Conservation (phyloP, 1,140 invertebrate species). For the Drosophila pruinosa region DNA sequence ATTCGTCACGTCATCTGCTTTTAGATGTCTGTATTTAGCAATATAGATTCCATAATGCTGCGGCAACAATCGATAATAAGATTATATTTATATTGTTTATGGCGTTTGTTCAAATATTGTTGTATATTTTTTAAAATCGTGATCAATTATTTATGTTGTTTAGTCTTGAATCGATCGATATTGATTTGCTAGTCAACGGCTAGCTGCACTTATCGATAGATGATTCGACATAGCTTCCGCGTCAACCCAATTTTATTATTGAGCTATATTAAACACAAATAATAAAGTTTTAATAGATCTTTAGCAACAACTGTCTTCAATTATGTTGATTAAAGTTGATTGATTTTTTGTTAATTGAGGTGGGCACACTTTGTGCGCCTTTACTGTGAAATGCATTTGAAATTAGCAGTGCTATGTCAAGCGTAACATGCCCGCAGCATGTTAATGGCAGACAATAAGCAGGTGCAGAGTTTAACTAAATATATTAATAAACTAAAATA, state of each 20-base stretch:
- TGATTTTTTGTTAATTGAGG: too few species aligned
- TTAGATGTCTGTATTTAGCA: slow-evolving; percentile 68
- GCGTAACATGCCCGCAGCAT: background rate
- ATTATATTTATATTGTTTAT: slow-evolving; percentile 13
- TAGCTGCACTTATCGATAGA: background rate
- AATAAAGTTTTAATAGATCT: slow-evolving; percentile 38
- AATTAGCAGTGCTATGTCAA: background rate
- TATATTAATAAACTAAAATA: too few species aligned
- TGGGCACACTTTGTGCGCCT: background rate
- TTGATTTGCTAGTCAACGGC: background rate
- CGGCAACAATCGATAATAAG: slow-evolving; percentile 33
- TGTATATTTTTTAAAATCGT: background rate
- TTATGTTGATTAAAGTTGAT: too few species aligned
- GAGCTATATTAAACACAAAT: slow-evolving; percentile 18
- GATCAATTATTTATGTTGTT: background rate
- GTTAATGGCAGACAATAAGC: background rate
- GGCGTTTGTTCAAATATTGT: slow-evolving; percentile 18
- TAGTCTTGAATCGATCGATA: background rate
- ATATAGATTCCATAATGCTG: slow-evolving; percentile 25
- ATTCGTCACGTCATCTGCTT: slow-evolving; percentile 61
- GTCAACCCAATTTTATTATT: slow-evolving; percentile 16
- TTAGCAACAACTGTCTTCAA: background rate
- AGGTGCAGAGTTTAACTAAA: background rate
- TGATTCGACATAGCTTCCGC: background rate
- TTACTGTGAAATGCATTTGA: background rate